Evolutionary conservation across 2,113 vertebrate genomes (phyloP).

Genomic region (Scartelaos histophorus): DNA sequence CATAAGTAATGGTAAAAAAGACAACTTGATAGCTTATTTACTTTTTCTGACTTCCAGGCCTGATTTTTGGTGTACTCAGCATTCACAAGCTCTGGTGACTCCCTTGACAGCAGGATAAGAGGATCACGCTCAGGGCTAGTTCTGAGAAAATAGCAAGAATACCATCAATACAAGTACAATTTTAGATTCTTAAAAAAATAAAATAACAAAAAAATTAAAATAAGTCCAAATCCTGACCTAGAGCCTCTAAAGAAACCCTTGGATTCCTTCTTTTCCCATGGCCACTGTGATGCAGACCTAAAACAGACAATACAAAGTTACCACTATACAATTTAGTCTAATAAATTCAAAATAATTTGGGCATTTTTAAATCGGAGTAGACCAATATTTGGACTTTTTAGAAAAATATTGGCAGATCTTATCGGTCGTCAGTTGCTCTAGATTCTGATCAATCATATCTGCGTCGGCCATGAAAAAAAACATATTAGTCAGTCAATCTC

Average conservation of each 20-base stretch:
- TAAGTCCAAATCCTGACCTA: slow-evolving; percentile 77
- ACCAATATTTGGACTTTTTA: no score
- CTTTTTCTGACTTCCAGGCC: slow-evolving; percentile 98
- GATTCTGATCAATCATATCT: no score
- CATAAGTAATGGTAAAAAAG: not conserved
- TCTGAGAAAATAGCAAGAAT: slow-evolving; percentile 63
- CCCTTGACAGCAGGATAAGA: slow-evolving; percentile 91
- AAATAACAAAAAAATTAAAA: not conserved
- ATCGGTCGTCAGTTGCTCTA: no score
- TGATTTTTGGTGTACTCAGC: slow-evolving; percentile 99
- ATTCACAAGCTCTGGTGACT: slow-evolving; percentile 88
- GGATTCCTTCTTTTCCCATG: slow-evolving; percentile 90
- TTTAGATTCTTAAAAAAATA: not conserved
- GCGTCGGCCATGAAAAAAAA: no score
- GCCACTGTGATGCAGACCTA: slow-evolving; percentile 91
- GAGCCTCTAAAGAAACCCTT: slow-evolving; percentile 96
- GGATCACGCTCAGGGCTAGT: slow-evolving; percentile 96
- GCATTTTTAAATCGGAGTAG: no score
- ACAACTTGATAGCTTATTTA: slow-evolving; percentile 39
- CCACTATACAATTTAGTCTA: not conserved
- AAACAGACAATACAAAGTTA: not conserved
- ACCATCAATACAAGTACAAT: not conserved
- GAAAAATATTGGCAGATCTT: no score
- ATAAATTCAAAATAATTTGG: no score
- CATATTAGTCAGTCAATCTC: no score